Base-by-base conservation (phyloP, 1,140 invertebrate genomes). In the Lamellibrachia luymesi region DNA sequence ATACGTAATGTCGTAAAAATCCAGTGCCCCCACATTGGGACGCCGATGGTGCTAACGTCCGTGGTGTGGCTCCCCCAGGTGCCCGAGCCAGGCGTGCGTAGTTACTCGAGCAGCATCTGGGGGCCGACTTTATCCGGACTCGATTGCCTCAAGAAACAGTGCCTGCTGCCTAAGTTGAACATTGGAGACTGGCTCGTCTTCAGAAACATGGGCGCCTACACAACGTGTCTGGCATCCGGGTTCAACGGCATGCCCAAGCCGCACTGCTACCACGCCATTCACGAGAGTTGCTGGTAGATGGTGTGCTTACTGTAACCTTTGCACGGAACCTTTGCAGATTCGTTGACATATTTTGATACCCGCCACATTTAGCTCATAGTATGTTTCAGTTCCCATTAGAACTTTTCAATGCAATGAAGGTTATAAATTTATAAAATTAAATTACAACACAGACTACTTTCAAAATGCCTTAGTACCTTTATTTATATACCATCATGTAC, bases 81-180 rank as follows among this genome's bases (percentile, higher is more conserved):
- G 64, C 64, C 64, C 13, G 64, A 80, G 64, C 64, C 64, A 25
- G 64, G 91, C n/a, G 80, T 92, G 51, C 92, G 92, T 10, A 64
- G 22, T 22, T 95, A 94, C 93, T 97, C 98, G 92, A 95, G 95
- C 92, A 96, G 96, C 91, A 97, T 99, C 93, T 99, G 98, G 98
- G 99, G 99, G 92, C 99, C 99, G 89, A 99, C 98, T 51, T 99
- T 99, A 95, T 99, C 99, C 96, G 98, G 98, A 25, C 96, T 99
- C 93, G 99, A 99, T 96, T 97, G 98, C 96, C 98, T 99, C 93
- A 96, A 97, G 17, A 97, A 98, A 92, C 96, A 97, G 64, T 95
- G 97, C 27, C 95, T 97, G 50, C 96, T 99, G 94, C 98, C 98
- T 0, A 97, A 98, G 92, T 97, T 98, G 96, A 96, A 97, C 51